phyloP scores from a whole-genome alignment of 2,888 invertebrate genomes.

The Mycalesis mineus region DNA sequence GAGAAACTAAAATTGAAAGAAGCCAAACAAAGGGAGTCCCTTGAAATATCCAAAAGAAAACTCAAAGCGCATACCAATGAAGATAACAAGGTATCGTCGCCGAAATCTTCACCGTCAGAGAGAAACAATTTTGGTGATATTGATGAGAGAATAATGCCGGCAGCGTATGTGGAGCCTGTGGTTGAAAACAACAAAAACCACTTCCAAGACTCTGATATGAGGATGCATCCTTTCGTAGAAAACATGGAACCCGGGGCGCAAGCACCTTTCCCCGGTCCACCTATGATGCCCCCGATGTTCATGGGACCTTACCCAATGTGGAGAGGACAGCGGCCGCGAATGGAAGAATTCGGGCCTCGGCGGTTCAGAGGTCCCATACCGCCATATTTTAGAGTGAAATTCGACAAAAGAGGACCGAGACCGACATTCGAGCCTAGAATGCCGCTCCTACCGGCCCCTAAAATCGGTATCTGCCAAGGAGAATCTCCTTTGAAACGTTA shows the following conservation, averaged over 20 bases:
- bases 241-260: slow-evolving; percentile 37
- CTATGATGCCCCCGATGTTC: slow-evolving; percentile 46
- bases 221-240: slow-evolving; percentile 45
- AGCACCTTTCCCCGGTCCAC: slow-evolving; percentile 48
- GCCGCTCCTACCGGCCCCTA: slow-evolving; percentile 54
- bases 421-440: slow-evolving; percentile 51
- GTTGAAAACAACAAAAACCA: slow-evolving; percentile 53
- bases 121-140: slow-evolving; percentile 70
- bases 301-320: slow-evolving; percentile 49
- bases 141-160: slow-evolving; percentile 68
- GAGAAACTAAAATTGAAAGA: slow-evolving; percentile 87
- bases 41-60: slow-evolving; percentile 74
- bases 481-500: slow-evolving; percentile 58
- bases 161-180: slow-evolving; percentile 50
- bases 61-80: slow-evolving; percentile 59
- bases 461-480: slow-evolving; percentile 58
- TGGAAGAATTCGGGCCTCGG: slow-evolving; percentile 55
- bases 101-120: slow-evolving; percentile 59
- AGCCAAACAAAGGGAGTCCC: slow-evolving; percentile 83
- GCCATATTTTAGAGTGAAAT: slow-evolving; percentile 56
- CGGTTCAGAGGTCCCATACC: slow-evolving; percentile 54
- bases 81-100: slow-evolving; percentile 68
- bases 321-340: slow-evolving; percentile 58
- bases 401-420: slow-evolving; percentile 51
- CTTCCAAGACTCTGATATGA: slow-evolving; percentile 64